phyloP scores from a whole-genome alignment of 2,888 invertebrate species.

The Cyaniris semiargus region DNA sequence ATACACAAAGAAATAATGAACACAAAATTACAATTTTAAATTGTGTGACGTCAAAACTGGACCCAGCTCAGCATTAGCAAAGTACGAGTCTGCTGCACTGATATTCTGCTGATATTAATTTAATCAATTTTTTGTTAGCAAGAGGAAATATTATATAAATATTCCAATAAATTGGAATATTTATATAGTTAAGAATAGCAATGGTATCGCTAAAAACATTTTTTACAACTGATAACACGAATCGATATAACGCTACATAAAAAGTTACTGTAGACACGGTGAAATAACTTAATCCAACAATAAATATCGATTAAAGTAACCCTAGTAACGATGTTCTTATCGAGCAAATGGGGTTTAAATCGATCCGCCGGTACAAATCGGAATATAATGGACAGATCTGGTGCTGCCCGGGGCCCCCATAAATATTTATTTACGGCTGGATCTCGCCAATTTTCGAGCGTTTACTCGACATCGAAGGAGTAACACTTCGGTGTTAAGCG shows the following conservation, averaged over 20 bases:
- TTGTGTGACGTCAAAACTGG: too few species aligned
- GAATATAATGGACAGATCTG: conserved; percentile 42
- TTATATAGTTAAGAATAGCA: too few species aligned
- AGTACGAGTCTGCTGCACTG: too few species aligned
- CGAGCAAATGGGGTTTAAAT: conserved; percentile 32
- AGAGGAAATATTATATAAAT: too few species aligned
- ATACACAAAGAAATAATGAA: too few species aligned
- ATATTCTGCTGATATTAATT: too few species aligned
- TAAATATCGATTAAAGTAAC: conserved; percentile 31
- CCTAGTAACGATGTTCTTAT: conserved; percentile 32
- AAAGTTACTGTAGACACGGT: not conserved
- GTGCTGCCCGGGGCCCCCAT: conserved; percentile 35
- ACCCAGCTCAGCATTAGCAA: too few species aligned
- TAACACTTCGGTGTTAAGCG: conserved; percentile 28
- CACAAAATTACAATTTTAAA: too few species aligned
- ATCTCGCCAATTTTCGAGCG: conserved; percentile 29
- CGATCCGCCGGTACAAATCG: conserved; percentile 40
- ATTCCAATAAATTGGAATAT: too few species aligned
- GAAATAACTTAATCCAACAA: conserved; percentile 1
- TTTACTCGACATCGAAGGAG: conserved; percentile 22
- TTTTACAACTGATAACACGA: not conserved
- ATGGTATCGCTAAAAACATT: not conserved
- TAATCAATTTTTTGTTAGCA: too few species aligned
- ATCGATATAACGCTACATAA: not conserved
- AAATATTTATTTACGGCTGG: conserved; percentile 41